These are phyloP conservation scores for Bruchidius siliquastri DNA, from an alignment of 2,888 invertebrate genomes.

Conservation along the genomic window DNA sequence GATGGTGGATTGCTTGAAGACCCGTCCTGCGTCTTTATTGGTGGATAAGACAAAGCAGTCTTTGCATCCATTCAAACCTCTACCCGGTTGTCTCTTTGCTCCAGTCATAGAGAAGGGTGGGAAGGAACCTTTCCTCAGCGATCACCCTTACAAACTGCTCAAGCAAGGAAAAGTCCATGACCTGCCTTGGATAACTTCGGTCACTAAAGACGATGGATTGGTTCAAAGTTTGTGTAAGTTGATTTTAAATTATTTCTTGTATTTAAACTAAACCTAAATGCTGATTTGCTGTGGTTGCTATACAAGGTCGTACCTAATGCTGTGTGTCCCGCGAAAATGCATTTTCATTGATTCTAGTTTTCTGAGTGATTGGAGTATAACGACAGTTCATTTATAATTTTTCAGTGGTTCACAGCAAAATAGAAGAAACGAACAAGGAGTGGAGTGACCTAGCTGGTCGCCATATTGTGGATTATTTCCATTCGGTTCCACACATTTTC, in stretches of 20 bases:
- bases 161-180: conserved; percentile 56
- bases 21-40: conserved; percentile 5
- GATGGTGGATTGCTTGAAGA: conserved; percentile 58
- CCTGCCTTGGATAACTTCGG: conserved; percentile 63
- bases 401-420: background rate
- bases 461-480: background rate
- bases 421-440: background rate
- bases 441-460: background rate
- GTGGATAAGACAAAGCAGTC: conserved; percentile 27
- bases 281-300: too few relatives aligned
- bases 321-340: too few relatives aligned
- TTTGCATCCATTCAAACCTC: conserved; percentile 27
- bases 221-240: background rate
- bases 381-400: background rate
- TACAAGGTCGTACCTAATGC: too few relatives aligned
- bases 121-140: conserved; percentile 59
- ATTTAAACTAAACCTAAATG: too few relatives aligned
- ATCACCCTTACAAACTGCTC: conserved; percentile 60
- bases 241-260: too few relatives aligned
- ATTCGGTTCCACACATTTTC: background rate
- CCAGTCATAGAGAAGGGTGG: conserved; percentile 39
- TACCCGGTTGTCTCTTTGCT: conserved; percentile 33
- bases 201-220: conserved; percentile 63
- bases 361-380: too few relatives aligned
- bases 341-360: too few relatives aligned